Base-by-base conservation (phyloP, 2,113 vertebrate genomes). In the Nothobranchius kuhntae region DNA sequence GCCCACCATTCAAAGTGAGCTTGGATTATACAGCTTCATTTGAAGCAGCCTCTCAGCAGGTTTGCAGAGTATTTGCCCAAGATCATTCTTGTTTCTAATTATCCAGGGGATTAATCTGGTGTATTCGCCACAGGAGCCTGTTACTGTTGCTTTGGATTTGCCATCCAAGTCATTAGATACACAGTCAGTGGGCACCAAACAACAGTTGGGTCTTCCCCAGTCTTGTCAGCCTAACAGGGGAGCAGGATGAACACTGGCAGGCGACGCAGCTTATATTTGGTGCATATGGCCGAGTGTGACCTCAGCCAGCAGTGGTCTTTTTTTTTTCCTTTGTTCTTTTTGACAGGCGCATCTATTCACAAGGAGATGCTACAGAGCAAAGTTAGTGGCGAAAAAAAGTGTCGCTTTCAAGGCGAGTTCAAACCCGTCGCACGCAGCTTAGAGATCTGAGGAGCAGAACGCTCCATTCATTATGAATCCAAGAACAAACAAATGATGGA, bases 91-190 rank as follows among this genome's bases (percentile, higher is more conserved):
- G 84, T 90, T 87, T 82, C 76, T 87, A 90, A 87, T 89, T 74
- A 83, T 91, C 86, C 66, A 64, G 78, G 61, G 90, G 82, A 92
- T 90, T 90, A 90, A 88, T 91, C 83, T 86, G 76, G 73, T 81
- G 86, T 84, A 78, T 65, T 87, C 86, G 5, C 87, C 58, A 67
- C 80, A 71, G 88, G 89, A 82, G 78, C 64, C 75, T 60, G 69
- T 82, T 82, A 72, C 86, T 72, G 82, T 79, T 76, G 86, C 65
- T 26, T 77, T 80, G 84, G 71, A 87, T 87, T 87, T 86, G 75
- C 84, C 78, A 87, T 85, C 89, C 82, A 86, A 91, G 81, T 89
- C 88, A 90, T 91, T 91, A 91, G 83, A 88, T 73, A 83, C 85
- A 86, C 90, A 89, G 86, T 87, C 71, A 86, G 84, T 79, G 80